Evolutionary conservation across 2,113 vertebrate genomes (phyloP).

Genomic region (Hylia prasina): DNA sequence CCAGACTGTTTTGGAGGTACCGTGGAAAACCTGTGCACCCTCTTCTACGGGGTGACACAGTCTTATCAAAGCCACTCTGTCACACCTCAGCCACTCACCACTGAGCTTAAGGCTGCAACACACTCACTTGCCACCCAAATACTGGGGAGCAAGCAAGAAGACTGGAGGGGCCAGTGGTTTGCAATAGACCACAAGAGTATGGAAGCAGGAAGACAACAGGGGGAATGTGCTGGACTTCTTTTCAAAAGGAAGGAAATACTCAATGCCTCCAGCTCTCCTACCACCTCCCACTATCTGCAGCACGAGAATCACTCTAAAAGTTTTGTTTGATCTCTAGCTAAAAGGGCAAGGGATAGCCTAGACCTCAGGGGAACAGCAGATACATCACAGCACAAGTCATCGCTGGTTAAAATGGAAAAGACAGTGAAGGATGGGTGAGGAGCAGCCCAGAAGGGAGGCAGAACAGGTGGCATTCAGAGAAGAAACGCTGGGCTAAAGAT

Average conservation of each 20-base stretch:
- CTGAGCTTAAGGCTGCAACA: background rate
- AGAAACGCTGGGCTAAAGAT: background rate
- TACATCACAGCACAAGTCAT: background rate
- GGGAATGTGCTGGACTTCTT: background rate
- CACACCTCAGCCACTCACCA: background rate
- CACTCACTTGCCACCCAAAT: background rate
- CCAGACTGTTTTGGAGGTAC: background rate
- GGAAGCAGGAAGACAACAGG: background rate
- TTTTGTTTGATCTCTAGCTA: background rate
- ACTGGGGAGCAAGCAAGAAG: background rate
- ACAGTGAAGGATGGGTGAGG: background rate
- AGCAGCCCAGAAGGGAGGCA: background rate
- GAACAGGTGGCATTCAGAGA: background rate
- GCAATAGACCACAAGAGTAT: fast-evolving
- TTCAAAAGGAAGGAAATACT: background rate
- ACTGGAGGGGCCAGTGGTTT: background rate
- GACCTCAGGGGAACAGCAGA: background rate
- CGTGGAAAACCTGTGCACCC: background rate
- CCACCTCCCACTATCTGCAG: background rate
- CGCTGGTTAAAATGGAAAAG: background rate
- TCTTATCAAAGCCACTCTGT: background rate
- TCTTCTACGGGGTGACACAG: background rate
- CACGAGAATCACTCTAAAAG: background rate
- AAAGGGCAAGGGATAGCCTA: background rate
- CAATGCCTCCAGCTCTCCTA: background rate